These are phyloP conservation scores for Ochlodes sylvanus DNA, from an alignment of 2,888 invertebrate genomes.

Conservation along the genomic window DNA sequence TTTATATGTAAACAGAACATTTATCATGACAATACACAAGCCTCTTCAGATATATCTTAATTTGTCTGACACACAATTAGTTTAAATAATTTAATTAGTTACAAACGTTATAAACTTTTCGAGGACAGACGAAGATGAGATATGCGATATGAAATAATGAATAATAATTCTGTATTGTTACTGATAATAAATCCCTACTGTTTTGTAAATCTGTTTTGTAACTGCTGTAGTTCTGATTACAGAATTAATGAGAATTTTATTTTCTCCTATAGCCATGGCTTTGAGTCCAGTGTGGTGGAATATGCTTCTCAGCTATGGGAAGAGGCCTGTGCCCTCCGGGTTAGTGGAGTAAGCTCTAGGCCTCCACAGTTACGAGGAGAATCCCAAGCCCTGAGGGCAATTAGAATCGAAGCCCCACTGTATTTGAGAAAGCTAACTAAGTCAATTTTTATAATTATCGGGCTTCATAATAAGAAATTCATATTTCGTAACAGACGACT, in stretches of 20 bases:
- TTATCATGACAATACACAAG: constrained; percentile 19
- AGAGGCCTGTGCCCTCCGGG: too few relatives aligned
- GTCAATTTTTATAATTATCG: constrained; percentile 59
- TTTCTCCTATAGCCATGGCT: too few relatives aligned
- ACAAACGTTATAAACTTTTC: too few relatives aligned
- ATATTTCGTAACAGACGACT: constrained; percentile 79
- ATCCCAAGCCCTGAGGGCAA: too few relatives aligned
- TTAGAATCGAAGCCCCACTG: background rate
- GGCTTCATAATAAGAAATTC: constrained; percentile 73
- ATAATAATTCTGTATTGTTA: background rate
- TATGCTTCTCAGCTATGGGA: too few relatives aligned
- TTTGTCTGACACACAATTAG: constrained; percentile 30
- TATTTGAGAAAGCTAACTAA: constrained; percentile 34
- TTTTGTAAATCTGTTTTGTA: too few relatives aligned
- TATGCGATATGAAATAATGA: background rate
- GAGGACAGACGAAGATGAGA: too few relatives aligned
- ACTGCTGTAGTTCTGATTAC: too few relatives aligned
- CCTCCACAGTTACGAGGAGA: too few relatives aligned
- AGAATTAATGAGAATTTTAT: too few relatives aligned
- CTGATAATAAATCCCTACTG: background rate
- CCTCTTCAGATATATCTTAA: constrained; percentile 12
- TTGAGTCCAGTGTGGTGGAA: too few relatives aligned
- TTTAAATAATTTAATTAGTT: constrained; percentile 22
- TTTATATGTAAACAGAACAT: background rate
- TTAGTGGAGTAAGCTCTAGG: too few relatives aligned